These are phyloP conservation scores for Chelon labrosus DNA, from an alignment of 2,797 vertebrate genomes.

Conservation along the genomic window DNA sequence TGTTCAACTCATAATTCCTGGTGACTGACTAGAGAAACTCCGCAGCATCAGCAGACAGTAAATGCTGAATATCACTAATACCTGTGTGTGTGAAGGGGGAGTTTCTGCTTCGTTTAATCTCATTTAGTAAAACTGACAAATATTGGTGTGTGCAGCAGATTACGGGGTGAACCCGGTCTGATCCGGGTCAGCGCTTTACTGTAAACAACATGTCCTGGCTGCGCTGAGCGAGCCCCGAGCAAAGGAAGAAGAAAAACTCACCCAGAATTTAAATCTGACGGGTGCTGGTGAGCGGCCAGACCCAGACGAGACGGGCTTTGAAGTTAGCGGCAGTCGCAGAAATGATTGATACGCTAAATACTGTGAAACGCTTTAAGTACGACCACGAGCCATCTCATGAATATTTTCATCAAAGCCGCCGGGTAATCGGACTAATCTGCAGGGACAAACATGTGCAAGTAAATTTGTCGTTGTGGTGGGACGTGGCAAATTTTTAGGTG, in stretches of 20 bases:
- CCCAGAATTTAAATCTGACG: constrained; percentile 29
- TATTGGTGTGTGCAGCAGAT: constrained; percentile 62
- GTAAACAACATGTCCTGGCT: constrained; percentile 55
- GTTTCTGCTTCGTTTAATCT: constrained; percentile 66
- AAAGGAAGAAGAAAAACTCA: constrained; percentile 23
- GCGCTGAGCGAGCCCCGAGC: background rate
- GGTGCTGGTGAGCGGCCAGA: constrained; percentile 8
- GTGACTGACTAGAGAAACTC: constrained; percentile 7
- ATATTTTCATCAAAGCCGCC: constrained; percentile 1
- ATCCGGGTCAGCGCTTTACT: constrained; percentile 51
- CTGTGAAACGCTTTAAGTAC: constrained; percentile 8
- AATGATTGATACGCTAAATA: constrained; percentile 8
- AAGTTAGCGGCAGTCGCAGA: constrained; percentile 11
- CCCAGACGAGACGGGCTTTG: constrained; percentile 3
- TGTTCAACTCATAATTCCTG: no score
- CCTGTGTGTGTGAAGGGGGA: constrained; percentile 14
- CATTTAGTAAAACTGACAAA: constrained; percentile 67
- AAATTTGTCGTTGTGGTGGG: constrained; percentile 32
- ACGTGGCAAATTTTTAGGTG: constrained; percentile 17
- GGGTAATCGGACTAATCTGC: constrained; percentile 27
- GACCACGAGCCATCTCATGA: background rate
- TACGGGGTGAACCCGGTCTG: constrained; percentile 43
- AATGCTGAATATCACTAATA: constrained; percentile 27
- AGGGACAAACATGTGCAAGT: constrained; percentile 34
- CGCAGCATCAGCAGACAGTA: no score